These are phyloP conservation scores for Mormyrus lacerda DNA, from an alignment of 2,113 vertebrate genomes.

Conservation along the genomic window DNA sequence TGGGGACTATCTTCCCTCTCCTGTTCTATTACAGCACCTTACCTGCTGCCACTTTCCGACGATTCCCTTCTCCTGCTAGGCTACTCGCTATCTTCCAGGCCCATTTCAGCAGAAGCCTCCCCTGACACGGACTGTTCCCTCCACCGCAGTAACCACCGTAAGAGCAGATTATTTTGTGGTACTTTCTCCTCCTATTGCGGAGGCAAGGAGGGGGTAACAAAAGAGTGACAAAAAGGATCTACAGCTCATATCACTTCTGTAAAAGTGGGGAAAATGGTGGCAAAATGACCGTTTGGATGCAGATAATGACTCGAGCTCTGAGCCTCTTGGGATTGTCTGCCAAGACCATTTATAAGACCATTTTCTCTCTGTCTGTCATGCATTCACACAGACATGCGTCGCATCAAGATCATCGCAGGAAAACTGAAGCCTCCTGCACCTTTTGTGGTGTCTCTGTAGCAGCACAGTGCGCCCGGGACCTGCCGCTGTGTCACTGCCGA, in stretches of 20 bases:
- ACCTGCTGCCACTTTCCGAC: neutral
- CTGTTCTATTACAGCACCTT: neutral
- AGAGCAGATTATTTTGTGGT: neutral
- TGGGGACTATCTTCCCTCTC: neutral
- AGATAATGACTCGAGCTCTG: neutral
- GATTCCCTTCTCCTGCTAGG: neutral
- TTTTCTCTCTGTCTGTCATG: neutral
- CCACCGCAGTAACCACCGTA: neutral
- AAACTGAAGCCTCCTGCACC: neutral
- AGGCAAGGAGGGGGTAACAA: neutral
- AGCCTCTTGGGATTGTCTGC: neutral
- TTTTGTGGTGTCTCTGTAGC: neutral
- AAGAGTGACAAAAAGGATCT: neutral
- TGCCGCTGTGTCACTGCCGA: neutral
- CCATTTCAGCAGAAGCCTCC: neutral
- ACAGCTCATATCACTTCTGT: neutral
- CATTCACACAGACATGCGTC: conserved; percentile 11
- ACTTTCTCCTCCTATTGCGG: neutral
- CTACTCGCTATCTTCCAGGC: neutral
- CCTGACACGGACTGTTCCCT: neutral
- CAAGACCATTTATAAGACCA: neutral
- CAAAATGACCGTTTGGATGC: neutral
- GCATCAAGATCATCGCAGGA: neutral
- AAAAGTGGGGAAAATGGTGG: neutral
- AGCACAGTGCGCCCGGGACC: neutral